A percentile compares a stretch with the other conserved stretches of the same genome.
Conservation (phyloP, 2,113 vertebrate genomes). For the Peromyscus polionotus region DNA sequence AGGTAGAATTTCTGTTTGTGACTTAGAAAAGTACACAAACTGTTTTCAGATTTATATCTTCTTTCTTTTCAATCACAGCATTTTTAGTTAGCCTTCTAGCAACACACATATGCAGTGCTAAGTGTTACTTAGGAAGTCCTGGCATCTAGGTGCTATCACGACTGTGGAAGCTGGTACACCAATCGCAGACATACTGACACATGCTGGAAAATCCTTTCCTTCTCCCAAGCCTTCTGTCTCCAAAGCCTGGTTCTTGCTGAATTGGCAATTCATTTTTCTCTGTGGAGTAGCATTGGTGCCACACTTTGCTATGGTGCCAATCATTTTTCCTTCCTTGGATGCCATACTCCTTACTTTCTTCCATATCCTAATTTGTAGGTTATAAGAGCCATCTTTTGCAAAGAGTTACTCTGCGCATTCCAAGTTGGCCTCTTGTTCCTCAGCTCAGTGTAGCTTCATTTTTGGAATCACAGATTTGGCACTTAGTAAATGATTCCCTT, state of each 20-base stretch:
- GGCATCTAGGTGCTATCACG: accelerated
- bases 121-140: neutral
- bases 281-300: neutral
- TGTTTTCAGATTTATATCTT: neutral
- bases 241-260: neutral
- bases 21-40: neutral
- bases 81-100: neutral
- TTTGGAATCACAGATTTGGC: neutral
- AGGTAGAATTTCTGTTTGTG: neutral
- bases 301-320: neutral
- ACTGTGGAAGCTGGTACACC: accelerated
- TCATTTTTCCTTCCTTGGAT: neutral
- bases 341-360: accelerated
- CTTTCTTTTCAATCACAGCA: neutral
- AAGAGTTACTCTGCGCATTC: neutral
- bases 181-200: too few relatives aligned
- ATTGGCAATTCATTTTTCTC: neutral
- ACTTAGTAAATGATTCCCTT: neutral
- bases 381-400: neutral
- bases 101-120: neutral
- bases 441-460: neutral
- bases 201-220: accelerated
- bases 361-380: too few relatives aligned
- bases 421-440: neutral
- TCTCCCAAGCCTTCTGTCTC: neutral